These are phyloP conservation scores for Poecilia latipinna DNA, from an alignment of 2,113 vertebrate genomes.

Conservation along the genomic window DNA sequence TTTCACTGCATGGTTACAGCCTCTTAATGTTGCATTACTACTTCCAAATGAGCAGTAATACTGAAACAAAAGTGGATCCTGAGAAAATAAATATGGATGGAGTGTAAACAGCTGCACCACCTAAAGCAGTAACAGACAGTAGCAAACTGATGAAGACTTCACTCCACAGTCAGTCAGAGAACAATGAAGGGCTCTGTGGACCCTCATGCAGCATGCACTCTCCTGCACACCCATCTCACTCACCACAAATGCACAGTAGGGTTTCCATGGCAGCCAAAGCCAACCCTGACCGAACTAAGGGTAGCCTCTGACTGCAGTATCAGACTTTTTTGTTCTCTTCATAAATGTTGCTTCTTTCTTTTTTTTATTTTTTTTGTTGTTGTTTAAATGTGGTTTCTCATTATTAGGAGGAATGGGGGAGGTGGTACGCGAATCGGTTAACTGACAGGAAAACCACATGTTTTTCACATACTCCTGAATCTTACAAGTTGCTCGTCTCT, in stretches of 20 bases:
- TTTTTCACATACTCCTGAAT: neutral
- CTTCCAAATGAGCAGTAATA: neutral
- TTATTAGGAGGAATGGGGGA: neutral
- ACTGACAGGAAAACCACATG: slow-evolving; percentile 72
- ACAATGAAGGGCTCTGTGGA: slow-evolving; percentile 18
- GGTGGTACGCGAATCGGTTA: slow-evolving; percentile 38
- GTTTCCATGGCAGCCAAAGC: slow-evolving; percentile 61
- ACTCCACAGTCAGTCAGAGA: slow-evolving; percentile 20
- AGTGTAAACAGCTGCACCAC: neutral
- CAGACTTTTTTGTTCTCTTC: neutral
- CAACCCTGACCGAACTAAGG: slow-evolving; percentile 27
- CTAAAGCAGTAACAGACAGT: neutral
- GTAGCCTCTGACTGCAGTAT: slow-evolving; percentile 29
- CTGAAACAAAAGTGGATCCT: neutral
- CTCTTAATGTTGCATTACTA: no score
- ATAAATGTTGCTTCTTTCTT: no score
- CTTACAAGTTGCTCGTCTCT: slow-evolving; percentile 27
- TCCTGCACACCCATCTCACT: neutral
- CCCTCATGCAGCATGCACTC: slow-evolving; percentile 1
- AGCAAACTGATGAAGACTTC: slow-evolving; percentile 6
- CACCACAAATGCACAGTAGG: slow-evolving; percentile 23
- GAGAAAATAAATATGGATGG: neutral
- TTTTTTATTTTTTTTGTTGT: no score
- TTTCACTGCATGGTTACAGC: neutral
- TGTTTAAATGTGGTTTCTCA: neutral